Evolutionary conservation across 1,140 invertebrate species (phyloP).

Genomic region (Penaeus vannamei): DNA sequence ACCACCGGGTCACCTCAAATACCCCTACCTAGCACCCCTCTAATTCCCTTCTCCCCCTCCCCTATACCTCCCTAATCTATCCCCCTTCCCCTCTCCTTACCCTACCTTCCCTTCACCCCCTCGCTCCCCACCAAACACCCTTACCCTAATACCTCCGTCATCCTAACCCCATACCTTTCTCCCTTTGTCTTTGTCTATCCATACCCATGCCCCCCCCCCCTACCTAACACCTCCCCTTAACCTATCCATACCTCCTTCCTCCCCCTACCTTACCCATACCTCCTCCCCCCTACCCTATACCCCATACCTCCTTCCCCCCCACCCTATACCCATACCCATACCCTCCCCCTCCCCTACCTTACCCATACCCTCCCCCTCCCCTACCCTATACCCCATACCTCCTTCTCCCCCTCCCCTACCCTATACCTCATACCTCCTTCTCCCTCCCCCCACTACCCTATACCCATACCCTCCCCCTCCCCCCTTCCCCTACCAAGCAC

Average conservation of each 20-base stretch:
- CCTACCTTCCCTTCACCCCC: too few species aligned
- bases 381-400: neutral
- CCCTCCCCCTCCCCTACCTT: conserved; percentile 1
- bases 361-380: neutral
- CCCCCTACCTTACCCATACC: neutral
- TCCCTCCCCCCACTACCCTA: neutral
- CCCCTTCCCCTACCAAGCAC: neutral
- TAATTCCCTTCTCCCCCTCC: too few species aligned
- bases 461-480: neutral
- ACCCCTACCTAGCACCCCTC: too few species aligned
- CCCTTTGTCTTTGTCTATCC: too few species aligned
- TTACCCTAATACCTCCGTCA: too few species aligned
- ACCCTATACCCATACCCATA: neutral
- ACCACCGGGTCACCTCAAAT: too few species aligned
- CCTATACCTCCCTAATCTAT: neutral
- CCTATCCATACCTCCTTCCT: neutral
- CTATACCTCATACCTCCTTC: neutral
- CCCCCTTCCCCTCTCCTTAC: neutral
- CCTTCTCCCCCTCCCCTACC: neutral
- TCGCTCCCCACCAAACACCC: too few species aligned
- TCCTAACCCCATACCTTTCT: too few species aligned
- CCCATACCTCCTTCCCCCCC: conserved; percentile 2
- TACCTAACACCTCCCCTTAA: neutral
- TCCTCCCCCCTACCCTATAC: neutral
- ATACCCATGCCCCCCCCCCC: too few species aligned